Evolutionary conservation across 2,888 invertebrate species (phyloP).

Genomic region (Heliconius ismenius): DNA sequence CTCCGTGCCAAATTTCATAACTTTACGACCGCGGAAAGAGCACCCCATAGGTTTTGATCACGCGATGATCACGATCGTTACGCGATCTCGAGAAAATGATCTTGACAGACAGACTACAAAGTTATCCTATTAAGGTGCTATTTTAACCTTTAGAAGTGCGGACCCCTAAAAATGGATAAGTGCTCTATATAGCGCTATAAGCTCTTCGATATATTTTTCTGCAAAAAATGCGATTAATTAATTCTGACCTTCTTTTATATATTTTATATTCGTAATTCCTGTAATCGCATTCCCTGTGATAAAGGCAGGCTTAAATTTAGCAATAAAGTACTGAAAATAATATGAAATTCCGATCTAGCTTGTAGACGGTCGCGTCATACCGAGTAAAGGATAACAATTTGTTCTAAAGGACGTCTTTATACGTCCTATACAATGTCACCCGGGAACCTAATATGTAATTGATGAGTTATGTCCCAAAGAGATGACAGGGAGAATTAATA

Average conservation of each 20-base stretch:
- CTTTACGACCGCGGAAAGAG: too few relatives aligned
- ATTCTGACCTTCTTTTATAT: not conserved
- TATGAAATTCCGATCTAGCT: slow-evolving; percentile 34
- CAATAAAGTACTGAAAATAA: slow-evolving; percentile 31
- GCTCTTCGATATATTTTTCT: too few relatives aligned
- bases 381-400: slow-evolving; percentile 27
- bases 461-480: slow-evolving; percentile 8
- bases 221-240: not conserved
- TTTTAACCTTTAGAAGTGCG: too few relatives aligned
- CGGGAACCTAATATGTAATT: slow-evolving; percentile 1
- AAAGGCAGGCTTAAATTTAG: slow-evolving; percentile 8
- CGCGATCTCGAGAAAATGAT: too few relatives aligned
- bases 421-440: slow-evolving; percentile 21
- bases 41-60: too few relatives aligned
- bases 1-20: too few relatives aligned
- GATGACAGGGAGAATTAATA: not conserved
- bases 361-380: slow-evolving; percentile 11
- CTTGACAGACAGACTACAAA: too few relatives aligned
- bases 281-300: not conserved
- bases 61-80: too few relatives aligned
- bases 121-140: too few relatives aligned
- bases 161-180: too few relatives aligned
- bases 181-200: too few relatives aligned
- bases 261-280: not conserved
- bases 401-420: slow-evolving; percentile 19